Evolutionary conservation across 2,113 vertebrate genomes (phyloP).

Genomic region (Ursus arctos): DNA sequence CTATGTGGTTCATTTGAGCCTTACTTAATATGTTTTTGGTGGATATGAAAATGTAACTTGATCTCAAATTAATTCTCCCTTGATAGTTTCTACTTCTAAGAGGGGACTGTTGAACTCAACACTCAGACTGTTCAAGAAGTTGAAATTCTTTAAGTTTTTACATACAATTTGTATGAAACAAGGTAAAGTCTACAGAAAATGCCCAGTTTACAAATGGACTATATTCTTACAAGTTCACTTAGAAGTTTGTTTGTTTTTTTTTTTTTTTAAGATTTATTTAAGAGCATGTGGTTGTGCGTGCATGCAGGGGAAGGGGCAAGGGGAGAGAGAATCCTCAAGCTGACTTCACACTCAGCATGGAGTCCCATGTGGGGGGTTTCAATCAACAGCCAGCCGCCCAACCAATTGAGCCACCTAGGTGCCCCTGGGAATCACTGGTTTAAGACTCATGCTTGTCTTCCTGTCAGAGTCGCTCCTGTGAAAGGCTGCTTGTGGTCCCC

Average conservation of each 20-base stretch:
- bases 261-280: not conserved
- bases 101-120: not conserved
- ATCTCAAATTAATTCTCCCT: not conserved
- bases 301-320: not conserved
- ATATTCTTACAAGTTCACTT: not conserved
- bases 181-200: not conserved
- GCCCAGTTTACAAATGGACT: not conserved
- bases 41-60: not conserved
- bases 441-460: not conserved
- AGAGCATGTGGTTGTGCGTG: not conserved
- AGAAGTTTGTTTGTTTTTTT: not conserved
- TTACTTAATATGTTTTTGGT: not conserved
- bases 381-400: not conserved
- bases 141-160: not conserved
- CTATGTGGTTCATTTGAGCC: not conserved
- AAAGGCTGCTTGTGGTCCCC: not conserved
- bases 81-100: not conserved
- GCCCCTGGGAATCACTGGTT: not conserved
- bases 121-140: not conserved
- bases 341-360: not conserved
- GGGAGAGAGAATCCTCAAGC: not conserved
- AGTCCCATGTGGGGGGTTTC: not conserved
- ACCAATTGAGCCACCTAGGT: not conserved
- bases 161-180: not conserved
- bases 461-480: not conserved